Evolutionary conservation across 1,140 invertebrate species (phyloP).

Genomic region (Whitmania pigra): DNA sequence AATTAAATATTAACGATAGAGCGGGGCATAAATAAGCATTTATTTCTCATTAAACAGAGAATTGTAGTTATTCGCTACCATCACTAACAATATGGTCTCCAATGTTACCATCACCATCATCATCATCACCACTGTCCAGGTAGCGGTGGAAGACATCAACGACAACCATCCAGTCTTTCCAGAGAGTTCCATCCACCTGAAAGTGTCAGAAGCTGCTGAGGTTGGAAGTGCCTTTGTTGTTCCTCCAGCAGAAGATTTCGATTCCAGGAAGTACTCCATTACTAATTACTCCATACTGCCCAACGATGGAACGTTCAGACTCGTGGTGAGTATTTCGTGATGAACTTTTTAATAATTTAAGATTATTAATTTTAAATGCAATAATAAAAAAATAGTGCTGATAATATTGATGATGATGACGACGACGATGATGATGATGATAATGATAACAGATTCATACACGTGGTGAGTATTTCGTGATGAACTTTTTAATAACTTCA

Average conservation of each 20-base stretch:
- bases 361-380: too few relatives aligned
- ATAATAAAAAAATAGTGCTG: not conserved
- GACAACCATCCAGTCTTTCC: conserved; percentile 22
- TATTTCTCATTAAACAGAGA: not conserved
- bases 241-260: conserved; percentile 7
- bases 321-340: conserved; percentile 4
- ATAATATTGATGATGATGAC: not conserved
- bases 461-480: not conserved
- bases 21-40: too few relatives aligned
- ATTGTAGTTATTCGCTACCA: not conserved
- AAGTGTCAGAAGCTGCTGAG: conserved; percentile 14
- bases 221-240: conserved; percentile 12
- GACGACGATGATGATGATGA: not conserved
- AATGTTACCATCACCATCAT: not conserved
- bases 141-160: conserved; percentile 17
- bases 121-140: conserved; percentile 5
- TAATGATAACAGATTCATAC: conserved; percentile 12
- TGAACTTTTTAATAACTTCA: not conserved
- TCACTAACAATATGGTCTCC: not conserved
- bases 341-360: not conserved
- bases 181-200: not conserved
- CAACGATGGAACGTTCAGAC: conserved; percentile 6
- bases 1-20: too few relatives aligned
- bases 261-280: conserved; percentile 17
- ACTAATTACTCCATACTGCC: conserved; percentile 12